phyloP scores from a whole-genome alignment of 2,888 invertebrate species.

The Toxonevra muliebris region DNA sequence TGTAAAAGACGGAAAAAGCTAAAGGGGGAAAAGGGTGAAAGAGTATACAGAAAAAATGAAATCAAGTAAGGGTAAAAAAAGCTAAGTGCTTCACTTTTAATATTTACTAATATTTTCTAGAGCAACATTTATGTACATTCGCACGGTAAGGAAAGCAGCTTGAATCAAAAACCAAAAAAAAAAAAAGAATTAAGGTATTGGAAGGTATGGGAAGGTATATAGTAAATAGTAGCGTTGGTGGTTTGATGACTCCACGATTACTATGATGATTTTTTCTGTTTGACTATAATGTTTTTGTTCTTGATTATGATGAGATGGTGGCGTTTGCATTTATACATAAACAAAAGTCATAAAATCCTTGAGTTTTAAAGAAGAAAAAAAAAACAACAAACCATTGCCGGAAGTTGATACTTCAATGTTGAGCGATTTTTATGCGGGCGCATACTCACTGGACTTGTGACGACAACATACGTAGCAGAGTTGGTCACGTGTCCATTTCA shows the following conservation, averaged over 20 bases:
- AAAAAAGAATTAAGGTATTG: neutral
- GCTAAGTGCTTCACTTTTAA: slow-evolving; percentile 44
- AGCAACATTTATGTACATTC: slow-evolving; percentile 40
- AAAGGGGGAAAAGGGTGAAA: slow-evolving; percentile 6
- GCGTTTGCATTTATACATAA: slow-evolving; percentile 23
- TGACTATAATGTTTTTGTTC: too few species aligned
- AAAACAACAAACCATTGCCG: slow-evolving; percentile 39
- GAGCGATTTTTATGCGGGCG: slow-evolving; percentile 56
- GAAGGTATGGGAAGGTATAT: too few species aligned
- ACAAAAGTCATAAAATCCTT: slow-evolving; percentile 33
- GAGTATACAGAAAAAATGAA: neutral
- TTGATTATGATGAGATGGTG: neutral
- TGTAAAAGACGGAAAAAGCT: neutral
- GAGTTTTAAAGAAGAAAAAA: slow-evolving; percentile 1
- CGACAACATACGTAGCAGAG: slow-evolving; percentile 16
- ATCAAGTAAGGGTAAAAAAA: slow-evolving; percentile 34
- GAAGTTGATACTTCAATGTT: slow-evolving; percentile 56
- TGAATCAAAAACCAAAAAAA: neutral
- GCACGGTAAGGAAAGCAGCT: too few species aligned
- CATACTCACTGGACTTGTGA: slow-evolving; percentile 40
- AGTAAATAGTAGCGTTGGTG: too few species aligned
- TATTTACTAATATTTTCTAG: slow-evolving; percentile 42
- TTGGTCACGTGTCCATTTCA: slow-evolving; percentile 41
- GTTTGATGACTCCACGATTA: too few species aligned
- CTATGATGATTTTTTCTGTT: too few species aligned